A percentile compares a stretch with the other conserved stretches of the same genome.
phyloP scores from a whole-genome alignment of 2,888 invertebrate genomes.

The Augochlorella aurata region DNA sequence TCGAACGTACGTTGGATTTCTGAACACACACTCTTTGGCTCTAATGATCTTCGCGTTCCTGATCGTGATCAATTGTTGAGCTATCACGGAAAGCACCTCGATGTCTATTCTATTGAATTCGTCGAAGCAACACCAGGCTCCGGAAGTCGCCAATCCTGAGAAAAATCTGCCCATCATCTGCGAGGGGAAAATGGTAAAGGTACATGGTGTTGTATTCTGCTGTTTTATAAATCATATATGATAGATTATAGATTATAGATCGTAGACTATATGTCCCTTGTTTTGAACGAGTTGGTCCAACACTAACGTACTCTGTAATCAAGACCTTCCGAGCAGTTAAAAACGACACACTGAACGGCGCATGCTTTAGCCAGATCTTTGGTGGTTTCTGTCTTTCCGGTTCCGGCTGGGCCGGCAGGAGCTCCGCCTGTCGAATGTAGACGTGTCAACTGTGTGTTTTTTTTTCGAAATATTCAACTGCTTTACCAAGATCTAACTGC shows the following conservation, averaged over 20 bases:
- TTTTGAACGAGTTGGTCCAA: no score
- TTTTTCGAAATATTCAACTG: not conserved
- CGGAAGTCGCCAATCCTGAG: conserved; percentile 93
- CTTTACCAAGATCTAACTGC: conserved; percentile 89
- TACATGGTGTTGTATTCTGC: no score
- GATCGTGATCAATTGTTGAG: conserved; percentile 94
- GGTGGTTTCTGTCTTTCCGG: conserved; percentile 95
- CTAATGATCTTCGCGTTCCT: conserved; percentile 91
- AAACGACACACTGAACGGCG: conserved; percentile 95
- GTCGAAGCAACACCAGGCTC: conserved; percentile 96
- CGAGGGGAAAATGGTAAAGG: not conserved
- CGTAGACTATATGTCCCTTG: no score
- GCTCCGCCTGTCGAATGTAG: conserved; percentile 87
- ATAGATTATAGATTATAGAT: no score
- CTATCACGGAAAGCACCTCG: conserved; percentile 94
- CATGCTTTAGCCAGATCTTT: conserved; percentile 94
- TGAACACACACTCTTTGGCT: conserved; percentile 82
- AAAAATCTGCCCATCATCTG: conserved; percentile 97
- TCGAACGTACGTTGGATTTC: no score
- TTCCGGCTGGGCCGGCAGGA: conserved; percentile 94
- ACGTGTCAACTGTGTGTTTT: not conserved
- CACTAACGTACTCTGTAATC: conserved; percentile 82
- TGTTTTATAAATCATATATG: no score
- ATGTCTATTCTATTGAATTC: conserved; percentile 96
- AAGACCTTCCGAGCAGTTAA: conserved; percentile 93